Percentiles rank a stretch among this genome's conserved stretches.
These are phyloP conservation scores for Saxidomus purpurata DNA, from an alignment of 1,140 invertebrate species.

Conservation along the genomic window DNA sequence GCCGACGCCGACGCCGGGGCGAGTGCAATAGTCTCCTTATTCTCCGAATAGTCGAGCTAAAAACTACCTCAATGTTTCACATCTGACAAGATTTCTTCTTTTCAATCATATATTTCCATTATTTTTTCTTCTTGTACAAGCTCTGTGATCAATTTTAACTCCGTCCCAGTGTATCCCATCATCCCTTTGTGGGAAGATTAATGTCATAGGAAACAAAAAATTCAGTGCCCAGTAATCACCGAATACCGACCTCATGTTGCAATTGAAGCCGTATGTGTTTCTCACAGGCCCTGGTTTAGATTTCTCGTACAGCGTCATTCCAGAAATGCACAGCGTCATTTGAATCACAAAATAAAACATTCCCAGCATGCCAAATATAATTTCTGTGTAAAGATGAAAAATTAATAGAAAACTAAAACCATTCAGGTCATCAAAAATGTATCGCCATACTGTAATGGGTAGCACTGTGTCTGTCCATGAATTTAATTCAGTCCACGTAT, in stretches of 20 bases:
- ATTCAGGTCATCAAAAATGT: conserved; percentile 37
- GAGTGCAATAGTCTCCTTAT: too few relatives aligned
- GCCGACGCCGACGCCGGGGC: too few relatives aligned
- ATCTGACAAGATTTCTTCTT: too few relatives aligned
- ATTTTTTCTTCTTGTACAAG: conserved; percentile 25
- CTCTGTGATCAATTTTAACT: conserved; percentile 67
- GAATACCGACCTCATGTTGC: conserved; percentile 78
- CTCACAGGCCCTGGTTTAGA: conserved; percentile 67
- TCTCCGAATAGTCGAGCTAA: too few relatives aligned
- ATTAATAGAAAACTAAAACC: conserved; percentile 17
- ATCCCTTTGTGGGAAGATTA: conserved; percentile 76
- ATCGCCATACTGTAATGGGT: conserved; percentile 59
- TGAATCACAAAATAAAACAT: conserved; percentile 73
- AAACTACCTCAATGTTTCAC: too few relatives aligned
- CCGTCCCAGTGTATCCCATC: conserved; percentile 74
- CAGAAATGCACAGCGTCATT: conserved; percentile 60
- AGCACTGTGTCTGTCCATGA: conserved; percentile 65
- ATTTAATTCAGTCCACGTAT: conserved; percentile 34
- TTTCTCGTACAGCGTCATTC: conserved; percentile 74
- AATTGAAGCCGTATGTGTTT: conserved; percentile 49
- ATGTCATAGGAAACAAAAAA: conserved; percentile 78
- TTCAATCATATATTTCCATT: too few relatives aligned
- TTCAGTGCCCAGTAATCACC: conserved; percentile 80
- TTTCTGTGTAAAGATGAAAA: conserved; percentile 67
- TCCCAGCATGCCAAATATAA: conserved; percentile 66